A percentile compares a stretch with the other conserved stretches of the same genome.
These are phyloP conservation scores for Taeniopygia guttata DNA, from an alignment of 2,797 vertebrate species.

Conservation along the genomic window DNA sequence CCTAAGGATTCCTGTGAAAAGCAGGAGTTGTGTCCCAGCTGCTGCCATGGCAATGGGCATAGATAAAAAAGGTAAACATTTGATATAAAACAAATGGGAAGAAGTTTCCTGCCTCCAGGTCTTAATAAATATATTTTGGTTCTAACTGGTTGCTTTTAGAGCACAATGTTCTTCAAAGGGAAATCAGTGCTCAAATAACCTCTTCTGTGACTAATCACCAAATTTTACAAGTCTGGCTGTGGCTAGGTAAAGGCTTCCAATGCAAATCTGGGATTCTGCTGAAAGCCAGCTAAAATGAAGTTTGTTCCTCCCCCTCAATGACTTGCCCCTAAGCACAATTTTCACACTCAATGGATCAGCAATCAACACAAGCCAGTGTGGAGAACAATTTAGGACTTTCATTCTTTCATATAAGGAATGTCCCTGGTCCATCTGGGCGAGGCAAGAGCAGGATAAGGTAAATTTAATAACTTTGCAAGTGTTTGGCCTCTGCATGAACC, in stretches of 20 bases:
- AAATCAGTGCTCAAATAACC: conserved; percentile 6
- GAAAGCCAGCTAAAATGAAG: neutral
- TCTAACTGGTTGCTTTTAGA: conserved; percentile 32
- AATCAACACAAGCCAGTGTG: neutral
- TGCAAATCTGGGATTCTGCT: neutral
- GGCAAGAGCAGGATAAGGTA: neutral
- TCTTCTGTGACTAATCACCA: conserved; percentile 9
- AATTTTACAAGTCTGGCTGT: neutral
- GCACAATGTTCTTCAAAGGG: conserved; percentile 19
- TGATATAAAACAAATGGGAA: conserved; percentile 53
- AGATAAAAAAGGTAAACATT: conserved; percentile 56
- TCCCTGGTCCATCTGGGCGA: neutral
- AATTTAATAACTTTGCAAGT: neutral
- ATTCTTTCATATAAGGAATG: neutral
- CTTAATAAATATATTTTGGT: conserved; percentile 49
- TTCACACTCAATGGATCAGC: neutral
- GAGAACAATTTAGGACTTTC: neutral
- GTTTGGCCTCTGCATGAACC: neutral
- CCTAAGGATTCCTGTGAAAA: conserved; percentile 23
- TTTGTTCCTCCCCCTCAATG: neutral
- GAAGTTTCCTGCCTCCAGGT: conserved; percentile 15
- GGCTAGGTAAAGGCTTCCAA: neutral
- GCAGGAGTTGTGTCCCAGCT: neutral
- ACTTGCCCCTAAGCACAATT: neutral
- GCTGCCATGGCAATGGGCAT: conserved; percentile 60